phyloP scores from a whole-genome alignment of 2,113 vertebrate species.

The Pterocles orientalis region DNA sequence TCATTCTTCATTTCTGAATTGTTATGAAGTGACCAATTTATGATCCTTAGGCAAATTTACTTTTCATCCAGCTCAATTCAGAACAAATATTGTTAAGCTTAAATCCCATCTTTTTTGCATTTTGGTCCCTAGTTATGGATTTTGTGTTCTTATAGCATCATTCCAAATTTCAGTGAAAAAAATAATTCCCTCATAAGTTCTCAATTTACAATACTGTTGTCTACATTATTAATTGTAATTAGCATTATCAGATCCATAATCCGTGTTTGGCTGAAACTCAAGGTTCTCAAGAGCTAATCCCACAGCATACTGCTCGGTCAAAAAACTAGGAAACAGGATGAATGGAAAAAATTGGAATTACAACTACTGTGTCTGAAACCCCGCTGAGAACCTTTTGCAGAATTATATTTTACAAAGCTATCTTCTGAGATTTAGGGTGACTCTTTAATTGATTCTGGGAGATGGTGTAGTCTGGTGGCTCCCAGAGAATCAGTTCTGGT shows the following conservation, averaged over 20 bases:
- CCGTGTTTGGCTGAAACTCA: slow-evolving; percentile 31
- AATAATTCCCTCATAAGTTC: background rate
- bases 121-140: background rate
- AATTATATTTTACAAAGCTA: background rate
- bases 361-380: background rate
- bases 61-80: background rate
- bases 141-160: background rate
- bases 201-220: background rate
- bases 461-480: background rate
- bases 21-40: background rate
- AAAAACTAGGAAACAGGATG: background rate
- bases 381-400: background rate
- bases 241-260: slow-evolving; percentile 46
- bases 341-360: background rate
- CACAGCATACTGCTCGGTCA: background rate
- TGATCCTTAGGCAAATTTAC: background rate
- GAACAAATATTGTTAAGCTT: background rate
- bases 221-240: slow-evolving; percentile 23
- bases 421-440: background rate
- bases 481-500: background rate
- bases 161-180: background rate
- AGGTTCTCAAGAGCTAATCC: slow-evolving; percentile 19
- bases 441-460: background rate
- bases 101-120: background rate
- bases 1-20: background rate